phyloP scores from a whole-genome alignment of 2,113 vertebrate species.

The Chamaetylas fuelleborni region DNA sequence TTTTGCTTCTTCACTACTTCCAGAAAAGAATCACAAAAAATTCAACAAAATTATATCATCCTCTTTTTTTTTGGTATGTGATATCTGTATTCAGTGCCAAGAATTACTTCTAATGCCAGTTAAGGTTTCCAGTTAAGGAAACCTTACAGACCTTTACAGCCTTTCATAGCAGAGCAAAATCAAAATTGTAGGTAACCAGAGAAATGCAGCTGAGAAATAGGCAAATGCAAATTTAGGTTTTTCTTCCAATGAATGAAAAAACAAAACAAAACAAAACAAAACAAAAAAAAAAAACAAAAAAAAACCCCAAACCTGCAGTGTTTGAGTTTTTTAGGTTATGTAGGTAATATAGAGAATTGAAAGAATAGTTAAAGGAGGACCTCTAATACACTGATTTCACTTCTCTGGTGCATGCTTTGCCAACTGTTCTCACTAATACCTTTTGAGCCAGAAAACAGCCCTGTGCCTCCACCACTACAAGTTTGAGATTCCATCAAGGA shows the following conservation, averaged over 20 bases:
- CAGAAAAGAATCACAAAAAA: not conserved
- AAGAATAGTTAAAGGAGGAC: not conserved
- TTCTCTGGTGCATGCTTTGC: not conserved
- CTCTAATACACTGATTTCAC: not conserved
- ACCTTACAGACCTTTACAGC: fast-evolving
- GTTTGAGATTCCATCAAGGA: not conserved
- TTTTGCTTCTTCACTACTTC: not conserved
- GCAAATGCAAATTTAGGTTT: not conserved
- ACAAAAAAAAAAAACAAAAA: no score
- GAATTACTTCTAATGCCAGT: not conserved
- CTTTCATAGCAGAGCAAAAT: not conserved
- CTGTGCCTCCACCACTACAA: not conserved
- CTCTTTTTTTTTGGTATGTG: not conserved
- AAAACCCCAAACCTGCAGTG: not conserved
- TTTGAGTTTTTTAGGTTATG: not conserved
- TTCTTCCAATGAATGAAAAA: not conserved
- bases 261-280: not conserved
- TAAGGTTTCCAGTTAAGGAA: not conserved
- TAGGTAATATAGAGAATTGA: not conserved
- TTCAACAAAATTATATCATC: not conserved
- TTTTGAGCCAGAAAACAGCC: not conserved
- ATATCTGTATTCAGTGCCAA: not conserved
- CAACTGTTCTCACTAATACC: not conserved
- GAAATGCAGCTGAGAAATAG: not conserved
- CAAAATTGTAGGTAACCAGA: not conserved